Percentiles rank a stretch among this genome's conserved stretches.
These are phyloP conservation scores for Limnephilus marmoratus DNA, from an alignment of 2,888 invertebrate species.

Conservation along the genomic window DNA sequence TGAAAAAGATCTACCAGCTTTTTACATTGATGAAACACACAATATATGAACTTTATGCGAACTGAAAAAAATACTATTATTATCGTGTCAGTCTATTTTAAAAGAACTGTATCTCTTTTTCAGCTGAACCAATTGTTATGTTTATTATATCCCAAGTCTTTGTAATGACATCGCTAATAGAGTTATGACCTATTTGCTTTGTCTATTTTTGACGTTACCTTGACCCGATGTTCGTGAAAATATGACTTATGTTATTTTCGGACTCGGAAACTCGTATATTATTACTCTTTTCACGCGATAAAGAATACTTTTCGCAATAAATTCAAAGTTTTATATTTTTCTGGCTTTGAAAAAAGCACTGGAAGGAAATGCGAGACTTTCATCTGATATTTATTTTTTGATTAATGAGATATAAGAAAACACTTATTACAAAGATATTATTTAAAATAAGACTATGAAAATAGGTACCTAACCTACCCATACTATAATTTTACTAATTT, in stretches of 20 bases:
- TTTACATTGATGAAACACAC: no score
- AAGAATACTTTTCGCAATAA: neutral
- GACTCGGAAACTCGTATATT: neutral
- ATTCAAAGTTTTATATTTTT: neutral
- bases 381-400: neutral
- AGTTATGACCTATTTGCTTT: constrained; percentile 52
- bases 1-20: no score
- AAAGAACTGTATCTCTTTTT: neutral
- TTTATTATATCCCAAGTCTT: constrained; percentile 24
- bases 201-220: constrained; percentile 50
- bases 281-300: neutral
- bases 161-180: constrained; percentile 45
- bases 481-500: no score
- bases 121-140: constrained; percentile 6
- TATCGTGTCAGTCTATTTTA: neutral
- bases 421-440: no score
- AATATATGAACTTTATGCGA: no score
- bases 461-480: no score
- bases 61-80: neutral
- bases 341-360: neutral
- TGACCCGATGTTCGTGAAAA: constrained; percentile 48
- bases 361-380: neutral
- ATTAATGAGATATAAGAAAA: neutral
- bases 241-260: constrained; percentile 10
- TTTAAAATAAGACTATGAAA: no score